phyloP scores from a whole-genome alignment of 2,888 invertebrate species.

The Philaethria dido region DNA sequence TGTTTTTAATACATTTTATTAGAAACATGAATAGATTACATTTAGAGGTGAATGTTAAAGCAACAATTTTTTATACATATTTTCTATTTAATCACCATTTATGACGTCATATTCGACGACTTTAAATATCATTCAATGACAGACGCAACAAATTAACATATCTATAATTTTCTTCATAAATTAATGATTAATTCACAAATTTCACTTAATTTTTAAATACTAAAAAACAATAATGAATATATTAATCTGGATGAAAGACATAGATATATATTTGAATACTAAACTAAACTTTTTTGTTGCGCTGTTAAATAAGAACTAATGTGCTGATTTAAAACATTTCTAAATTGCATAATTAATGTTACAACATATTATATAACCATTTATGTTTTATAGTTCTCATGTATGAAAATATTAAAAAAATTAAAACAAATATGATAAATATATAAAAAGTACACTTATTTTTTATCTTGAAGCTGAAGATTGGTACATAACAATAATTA shows the following conservation, averaged over 20 bases:
- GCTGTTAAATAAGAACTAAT: neutral
- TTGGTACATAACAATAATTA: neutral
- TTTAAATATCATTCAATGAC: neutral
- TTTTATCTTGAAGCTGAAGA: neutral
- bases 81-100: constrained; percentile 2
- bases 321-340: neutral
- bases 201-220: neutral
- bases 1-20: constrained; percentile 11
- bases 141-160: neutral
- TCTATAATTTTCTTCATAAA: neutral
- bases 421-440: neutral
- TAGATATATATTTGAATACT: neutral
- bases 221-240: neutral
- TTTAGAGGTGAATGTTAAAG: constrained; percentile 38
- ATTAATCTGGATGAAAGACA: neutral
- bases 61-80: constrained; percentile 16
- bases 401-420: neutral
- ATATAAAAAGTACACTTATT: neutral
- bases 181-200: neutral
- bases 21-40: constrained; percentile 44
- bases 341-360: neutral
- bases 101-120: neutral
- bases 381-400: neutral
- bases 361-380: neutral
- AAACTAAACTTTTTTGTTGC: neutral